Percentiles rank a stretch among this genome's conserved stretches.
Conservation (phyloP, 37 sponge, comb jelly and placozoan genomes). For the Chondrosia reniformis region DNA sequence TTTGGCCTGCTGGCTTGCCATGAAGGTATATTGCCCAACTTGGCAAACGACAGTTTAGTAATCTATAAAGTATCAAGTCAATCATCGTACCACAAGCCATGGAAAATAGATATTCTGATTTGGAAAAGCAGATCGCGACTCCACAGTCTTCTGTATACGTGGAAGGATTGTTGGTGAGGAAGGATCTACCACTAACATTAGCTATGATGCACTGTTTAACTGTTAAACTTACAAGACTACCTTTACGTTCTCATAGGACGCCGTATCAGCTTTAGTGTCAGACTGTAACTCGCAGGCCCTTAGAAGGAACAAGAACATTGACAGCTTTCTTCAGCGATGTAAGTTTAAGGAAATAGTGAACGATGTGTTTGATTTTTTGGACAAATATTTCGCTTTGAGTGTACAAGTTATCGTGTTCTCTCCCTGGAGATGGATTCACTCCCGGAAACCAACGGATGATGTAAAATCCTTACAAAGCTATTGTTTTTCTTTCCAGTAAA, state of each 20-base stretch:
- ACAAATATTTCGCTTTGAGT: not conserved
- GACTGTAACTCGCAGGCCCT: constrained; percentile 76
- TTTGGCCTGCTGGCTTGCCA: too few relatives aligned
- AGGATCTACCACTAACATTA: not conserved
- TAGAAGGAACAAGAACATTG: constrained; percentile 85
- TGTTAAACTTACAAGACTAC: not conserved
- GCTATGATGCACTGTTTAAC: not conserved
- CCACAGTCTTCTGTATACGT: constrained; percentile 51
- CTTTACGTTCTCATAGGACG: not conserved
- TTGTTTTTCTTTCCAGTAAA: too few relatives aligned
- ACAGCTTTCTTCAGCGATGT: constrained; percentile 87
- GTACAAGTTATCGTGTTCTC: too few relatives aligned
- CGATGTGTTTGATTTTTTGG: too few relatives aligned
- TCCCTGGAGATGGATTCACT: too few relatives aligned
- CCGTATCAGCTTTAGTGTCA: constrained; percentile 69
- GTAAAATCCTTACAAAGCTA: too few relatives aligned
- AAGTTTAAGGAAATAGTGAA: constrained; percentile 26
- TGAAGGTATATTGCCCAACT: too few relatives aligned
- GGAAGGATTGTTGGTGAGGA: constrained; percentile 64
- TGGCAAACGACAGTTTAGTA: too few relatives aligned
- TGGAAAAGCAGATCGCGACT: constrained; percentile 33
- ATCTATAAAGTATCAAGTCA: too few relatives aligned
- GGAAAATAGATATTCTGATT: constrained; percentile 25
- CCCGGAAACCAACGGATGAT: too few relatives aligned
- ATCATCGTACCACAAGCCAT: too few relatives aligned